phyloP scores from a whole-genome alignment of 2,113 vertebrate genomes.

The Meriones unguiculatus region DNA sequence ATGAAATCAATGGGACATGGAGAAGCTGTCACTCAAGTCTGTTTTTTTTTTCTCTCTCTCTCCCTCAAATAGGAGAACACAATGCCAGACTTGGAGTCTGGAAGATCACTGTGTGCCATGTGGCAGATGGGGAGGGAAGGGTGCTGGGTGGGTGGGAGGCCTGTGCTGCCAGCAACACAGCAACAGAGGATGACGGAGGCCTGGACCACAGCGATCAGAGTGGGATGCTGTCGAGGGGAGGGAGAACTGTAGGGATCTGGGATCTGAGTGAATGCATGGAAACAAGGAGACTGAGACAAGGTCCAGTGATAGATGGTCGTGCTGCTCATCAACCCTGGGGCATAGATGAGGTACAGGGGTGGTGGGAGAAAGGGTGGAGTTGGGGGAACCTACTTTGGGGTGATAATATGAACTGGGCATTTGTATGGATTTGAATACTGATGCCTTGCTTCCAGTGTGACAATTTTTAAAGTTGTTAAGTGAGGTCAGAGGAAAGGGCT shows the following conservation, averaged over 20 bases:
- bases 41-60: background rate
- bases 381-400: background rate
- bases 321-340: background rate
- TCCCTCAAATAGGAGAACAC: background rate
- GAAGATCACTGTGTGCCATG: background rate
- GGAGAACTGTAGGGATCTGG: background rate
- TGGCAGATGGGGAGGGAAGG: conserved; percentile 10
- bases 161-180: background rate
- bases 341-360: background rate
- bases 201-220: background rate
- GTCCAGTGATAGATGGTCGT: accelerated
- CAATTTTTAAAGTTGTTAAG: background rate
- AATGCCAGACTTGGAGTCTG: background rate
- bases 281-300: background rate
- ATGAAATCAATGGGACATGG: background rate
- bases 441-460: background rate
- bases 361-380: accelerated
- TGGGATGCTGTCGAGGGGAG: background rate
- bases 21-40: background rate
- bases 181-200: background rate
- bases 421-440: background rate
- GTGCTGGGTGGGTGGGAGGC: background rate
- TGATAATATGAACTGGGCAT: background rate
- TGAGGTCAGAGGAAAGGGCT: background rate
- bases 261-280: background rate